Conservation (phyloP, 2,888 invertebrate species). For the Clunio marinus region DNA sequence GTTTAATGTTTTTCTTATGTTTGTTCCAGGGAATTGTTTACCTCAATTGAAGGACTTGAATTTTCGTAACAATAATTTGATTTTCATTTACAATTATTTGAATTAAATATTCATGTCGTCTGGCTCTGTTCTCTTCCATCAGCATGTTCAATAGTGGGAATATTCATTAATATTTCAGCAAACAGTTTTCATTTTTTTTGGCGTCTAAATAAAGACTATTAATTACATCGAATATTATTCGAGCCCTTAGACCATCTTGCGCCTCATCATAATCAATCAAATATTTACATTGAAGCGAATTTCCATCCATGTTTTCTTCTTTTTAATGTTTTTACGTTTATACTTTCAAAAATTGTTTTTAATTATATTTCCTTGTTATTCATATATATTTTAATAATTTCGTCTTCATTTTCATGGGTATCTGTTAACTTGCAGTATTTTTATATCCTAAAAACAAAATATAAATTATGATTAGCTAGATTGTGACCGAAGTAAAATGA, state of each 20-base stretch:
- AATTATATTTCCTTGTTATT: neutral
- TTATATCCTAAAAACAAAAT: slow-evolving; percentile 26
- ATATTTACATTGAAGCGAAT: neutral
- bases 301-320: neutral
- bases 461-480: neutral
- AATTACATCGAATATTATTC: neutral
- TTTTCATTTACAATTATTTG: neutral
- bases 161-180: neutral
- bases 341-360: neutral
- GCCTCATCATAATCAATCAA: neutral
- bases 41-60: neutral
- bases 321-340: neutral
- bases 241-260: no score
- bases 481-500: no score
- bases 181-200: neutral
- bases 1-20: slow-evolving; percentile 18
- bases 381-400: neutral
- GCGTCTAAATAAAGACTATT: neutral
- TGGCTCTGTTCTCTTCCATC: neutral
- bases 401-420: slow-evolving; percentile 3
- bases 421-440: slow-evolving; percentile 36
- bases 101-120: neutral
- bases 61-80: slow-evolving; percentile 16
- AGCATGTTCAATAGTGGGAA: neutral
- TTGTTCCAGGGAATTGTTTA: neutral